Conservation (phyloP, 2,888 invertebrate species). For the Quadroppia sp. region DNA sequence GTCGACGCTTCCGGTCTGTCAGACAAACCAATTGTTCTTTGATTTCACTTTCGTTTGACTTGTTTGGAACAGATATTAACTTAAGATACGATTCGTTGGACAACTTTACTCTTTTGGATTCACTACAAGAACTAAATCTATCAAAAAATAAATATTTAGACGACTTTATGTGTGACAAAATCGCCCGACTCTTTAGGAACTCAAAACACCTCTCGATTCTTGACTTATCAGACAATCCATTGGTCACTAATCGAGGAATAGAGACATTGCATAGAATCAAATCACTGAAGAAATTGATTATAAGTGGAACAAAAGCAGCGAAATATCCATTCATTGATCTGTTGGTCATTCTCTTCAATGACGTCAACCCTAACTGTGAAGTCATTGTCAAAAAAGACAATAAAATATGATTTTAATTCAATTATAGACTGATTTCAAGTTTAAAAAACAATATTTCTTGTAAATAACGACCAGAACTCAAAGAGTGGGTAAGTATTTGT, state of each 20-base stretch:
- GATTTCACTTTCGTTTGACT: background rate
- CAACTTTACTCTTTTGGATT: conserved; percentile 60
- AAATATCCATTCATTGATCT: conserved; percentile 39
- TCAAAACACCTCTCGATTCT: conserved; percentile 28
- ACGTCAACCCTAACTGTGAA: conserved; percentile 39
- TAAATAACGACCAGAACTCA: background rate
- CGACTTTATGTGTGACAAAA: conserved; percentile 40
- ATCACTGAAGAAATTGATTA: conserved; percentile 27
- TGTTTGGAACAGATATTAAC: conserved; percentile 56
- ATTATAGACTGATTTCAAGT: background rate
- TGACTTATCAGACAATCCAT: conserved; percentile 27
- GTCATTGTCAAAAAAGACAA: background rate
- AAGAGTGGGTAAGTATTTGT: conserved; percentile 39
- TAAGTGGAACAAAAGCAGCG: conserved; percentile 35
- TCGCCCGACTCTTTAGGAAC: conserved; percentile 39
- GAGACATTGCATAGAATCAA: conserved; percentile 35
- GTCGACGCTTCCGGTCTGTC: conserved; percentile 66
- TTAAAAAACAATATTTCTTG: background rate
- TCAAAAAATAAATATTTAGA: conserved; percentile 36
- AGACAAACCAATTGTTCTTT: background rate
- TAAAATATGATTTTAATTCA: background rate
- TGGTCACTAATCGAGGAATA: conserved; percentile 30
- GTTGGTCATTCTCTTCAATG: conserved; percentile 34
- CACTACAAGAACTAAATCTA: conserved; percentile 44
- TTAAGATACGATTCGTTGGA: conserved; percentile 76